Conservation (phyloP, 2,797 vertebrate genomes). For the Enteromius afrohamiltoni region DNA sequence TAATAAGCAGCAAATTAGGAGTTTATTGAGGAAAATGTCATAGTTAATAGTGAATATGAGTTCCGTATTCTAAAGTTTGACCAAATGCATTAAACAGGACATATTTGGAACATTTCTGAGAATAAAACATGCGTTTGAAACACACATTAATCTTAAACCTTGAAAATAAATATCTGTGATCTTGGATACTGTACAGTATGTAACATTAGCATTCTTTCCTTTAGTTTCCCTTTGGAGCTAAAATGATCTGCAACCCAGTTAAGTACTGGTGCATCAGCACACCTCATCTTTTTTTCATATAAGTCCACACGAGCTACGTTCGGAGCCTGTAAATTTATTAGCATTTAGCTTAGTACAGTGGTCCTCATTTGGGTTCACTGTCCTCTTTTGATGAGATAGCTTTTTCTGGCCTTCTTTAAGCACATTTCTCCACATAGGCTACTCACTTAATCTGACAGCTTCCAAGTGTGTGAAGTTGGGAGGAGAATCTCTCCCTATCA, state of each 20-base stretch:
- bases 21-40: no score
- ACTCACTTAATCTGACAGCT: constrained; percentile 39
- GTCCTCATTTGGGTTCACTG: constrained; percentile 47
- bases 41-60: no score
- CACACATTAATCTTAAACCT: background rate
- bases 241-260: constrained; percentile 33
- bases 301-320: constrained; percentile 26
- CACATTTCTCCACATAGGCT: constrained; percentile 12
- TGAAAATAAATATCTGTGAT: constrained; percentile 1
- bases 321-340: constrained; percentile 34
- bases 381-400: constrained; percentile 56
- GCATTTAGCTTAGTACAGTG: constrained; percentile 47
- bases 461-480: constrained; percentile 29
- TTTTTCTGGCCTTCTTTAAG: constrained; percentile 35
- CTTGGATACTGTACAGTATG: background rate
- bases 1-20: no score
- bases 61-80: no score
- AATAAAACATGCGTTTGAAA: background rate
- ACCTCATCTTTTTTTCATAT: constrained; percentile 24
- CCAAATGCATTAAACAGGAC: background rate
- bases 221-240: constrained; percentile 22
- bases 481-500: constrained; percentile 37
- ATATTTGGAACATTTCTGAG: background rate
- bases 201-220: constrained; percentile 50
- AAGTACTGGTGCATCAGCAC: constrained; percentile 55